phyloP scores from a whole-genome alignment of 2,888 invertebrate genomes.

The Leptopilina myrica region DNA sequence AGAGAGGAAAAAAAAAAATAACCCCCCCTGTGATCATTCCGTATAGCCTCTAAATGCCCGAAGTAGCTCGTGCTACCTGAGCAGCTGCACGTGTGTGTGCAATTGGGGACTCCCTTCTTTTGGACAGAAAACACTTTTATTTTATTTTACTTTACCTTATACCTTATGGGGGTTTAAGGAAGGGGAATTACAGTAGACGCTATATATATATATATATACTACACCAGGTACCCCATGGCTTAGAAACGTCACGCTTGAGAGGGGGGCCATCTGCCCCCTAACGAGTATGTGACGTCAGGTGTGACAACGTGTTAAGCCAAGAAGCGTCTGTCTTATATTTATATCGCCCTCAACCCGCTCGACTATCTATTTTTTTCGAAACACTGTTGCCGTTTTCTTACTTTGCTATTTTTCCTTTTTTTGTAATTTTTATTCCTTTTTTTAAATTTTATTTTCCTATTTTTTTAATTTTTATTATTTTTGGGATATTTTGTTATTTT shows the following conservation, averaged over 20 bases:
- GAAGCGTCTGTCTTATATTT: constrained; percentile 48
- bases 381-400: constrained; percentile 28
- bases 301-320: constrained; percentile 70
- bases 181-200: constrained; percentile 58
- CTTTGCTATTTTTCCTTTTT: too few relatives aligned
- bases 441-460: too few relatives aligned
- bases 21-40: constrained; percentile 57
- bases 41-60: constrained; percentile 68
- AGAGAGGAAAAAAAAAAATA: too few relatives aligned
- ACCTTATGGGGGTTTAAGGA: constrained; percentile 55
- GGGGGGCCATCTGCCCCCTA: constrained; percentile 75
- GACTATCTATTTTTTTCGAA: constrained; percentile 42
- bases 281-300: constrained; percentile 76
- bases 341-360: constrained; percentile 43
- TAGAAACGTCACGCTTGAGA: constrained; percentile 74
- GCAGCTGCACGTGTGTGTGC: constrained; percentile 71
- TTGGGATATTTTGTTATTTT: too few relatives aligned
- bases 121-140: constrained; percentile 68
- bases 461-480: too few relatives aligned
- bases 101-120: constrained; percentile 53
- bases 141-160: constrained; percentile 73
- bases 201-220: constrained; percentile 57
- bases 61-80: constrained; percentile 75
- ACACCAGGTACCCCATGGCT: constrained; percentile 65
- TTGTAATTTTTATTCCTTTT: too few relatives aligned